Conservation (phyloP, 2,888 invertebrate species). For the Celastrina argiolus region DNA sequence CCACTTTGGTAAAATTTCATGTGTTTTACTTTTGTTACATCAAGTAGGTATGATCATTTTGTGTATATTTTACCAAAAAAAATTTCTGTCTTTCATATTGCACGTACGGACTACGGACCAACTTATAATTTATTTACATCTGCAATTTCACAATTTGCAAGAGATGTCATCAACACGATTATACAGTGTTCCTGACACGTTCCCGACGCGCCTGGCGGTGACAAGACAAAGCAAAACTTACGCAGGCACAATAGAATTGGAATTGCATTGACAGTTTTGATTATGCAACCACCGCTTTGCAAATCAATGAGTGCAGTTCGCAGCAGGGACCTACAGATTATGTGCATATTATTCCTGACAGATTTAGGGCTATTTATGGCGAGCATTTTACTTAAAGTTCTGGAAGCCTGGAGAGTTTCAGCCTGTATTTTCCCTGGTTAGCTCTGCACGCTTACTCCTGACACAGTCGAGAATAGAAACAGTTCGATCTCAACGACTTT, state of each 20-base stretch:
- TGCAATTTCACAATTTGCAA: background rate
- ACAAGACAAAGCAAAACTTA: background rate
- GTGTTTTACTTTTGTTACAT: too few species aligned
- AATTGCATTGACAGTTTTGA: background rate
- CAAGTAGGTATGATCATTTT: too few species aligned
- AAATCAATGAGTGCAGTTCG: background rate
- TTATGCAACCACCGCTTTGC: background rate
- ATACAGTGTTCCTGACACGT: background rate
- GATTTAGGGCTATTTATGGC: background rate
- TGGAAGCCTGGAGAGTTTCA: background rate
- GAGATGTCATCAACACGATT: slow-evolving; percentile 4
- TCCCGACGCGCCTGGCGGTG: background rate
- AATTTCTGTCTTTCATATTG: too few species aligned
- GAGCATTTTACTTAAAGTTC: background rate
- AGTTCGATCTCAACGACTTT: too few species aligned
- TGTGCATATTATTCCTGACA: background rate
- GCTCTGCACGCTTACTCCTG: too few species aligned
- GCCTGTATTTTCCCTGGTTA: too few species aligned
- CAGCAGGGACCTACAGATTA: background rate
- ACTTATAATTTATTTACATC: background rate
- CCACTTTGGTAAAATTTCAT: too few species aligned
- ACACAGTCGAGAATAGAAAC: too few species aligned
- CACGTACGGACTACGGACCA: background rate
- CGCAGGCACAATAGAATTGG: background rate
- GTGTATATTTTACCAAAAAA: too few species aligned